Evolutionary conservation across 1,140 invertebrate genomes (phyloP).

Genomic region (Augochlora pura): DNA sequence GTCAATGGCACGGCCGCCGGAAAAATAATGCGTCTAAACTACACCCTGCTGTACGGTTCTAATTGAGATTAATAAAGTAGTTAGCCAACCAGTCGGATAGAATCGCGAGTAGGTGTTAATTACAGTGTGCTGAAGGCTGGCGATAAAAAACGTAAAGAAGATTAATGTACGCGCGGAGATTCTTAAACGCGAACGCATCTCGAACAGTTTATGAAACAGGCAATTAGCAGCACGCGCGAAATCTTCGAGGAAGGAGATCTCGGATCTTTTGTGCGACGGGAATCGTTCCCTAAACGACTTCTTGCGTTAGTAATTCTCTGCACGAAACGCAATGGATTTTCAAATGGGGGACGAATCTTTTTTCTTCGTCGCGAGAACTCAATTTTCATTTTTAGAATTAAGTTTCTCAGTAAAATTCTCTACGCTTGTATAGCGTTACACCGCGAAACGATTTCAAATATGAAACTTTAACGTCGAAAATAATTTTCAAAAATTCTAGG

Average conservation of each 20-base stretch:
- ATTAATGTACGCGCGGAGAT: not conserved
- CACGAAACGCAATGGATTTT: not conserved
- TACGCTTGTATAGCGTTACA: too few relatives aligned
- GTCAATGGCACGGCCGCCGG: not conserved
- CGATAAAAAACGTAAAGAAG: constrained; percentile 9
- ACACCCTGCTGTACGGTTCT: not conserved
- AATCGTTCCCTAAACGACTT: not conserved
- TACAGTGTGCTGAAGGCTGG: constrained; percentile 10
- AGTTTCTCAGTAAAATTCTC: too few relatives aligned
- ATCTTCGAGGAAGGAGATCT: constrained; percentile 8
- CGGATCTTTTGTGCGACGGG: not conserved
- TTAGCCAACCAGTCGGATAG: constrained; percentile 35
- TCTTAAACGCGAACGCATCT: not conserved
- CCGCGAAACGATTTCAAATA: too few relatives aligned
- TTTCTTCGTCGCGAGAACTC: not conserved
- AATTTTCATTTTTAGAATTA: too few relatives aligned
- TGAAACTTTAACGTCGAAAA: too few relatives aligned
- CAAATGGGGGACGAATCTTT: too few relatives aligned
- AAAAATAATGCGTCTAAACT: not conserved
- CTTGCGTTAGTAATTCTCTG: not conserved
- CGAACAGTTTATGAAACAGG: not conserved
- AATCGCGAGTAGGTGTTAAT: constrained; percentile 25
- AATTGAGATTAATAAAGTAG: constrained; percentile 54
- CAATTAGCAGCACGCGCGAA: not conserved
- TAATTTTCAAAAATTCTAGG: too few relatives aligned